These are phyloP conservation scores for Sminthurinus signatus DNA, from an alignment of 1,140 invertebrate genomes.

Conservation along the genomic window DNA sequence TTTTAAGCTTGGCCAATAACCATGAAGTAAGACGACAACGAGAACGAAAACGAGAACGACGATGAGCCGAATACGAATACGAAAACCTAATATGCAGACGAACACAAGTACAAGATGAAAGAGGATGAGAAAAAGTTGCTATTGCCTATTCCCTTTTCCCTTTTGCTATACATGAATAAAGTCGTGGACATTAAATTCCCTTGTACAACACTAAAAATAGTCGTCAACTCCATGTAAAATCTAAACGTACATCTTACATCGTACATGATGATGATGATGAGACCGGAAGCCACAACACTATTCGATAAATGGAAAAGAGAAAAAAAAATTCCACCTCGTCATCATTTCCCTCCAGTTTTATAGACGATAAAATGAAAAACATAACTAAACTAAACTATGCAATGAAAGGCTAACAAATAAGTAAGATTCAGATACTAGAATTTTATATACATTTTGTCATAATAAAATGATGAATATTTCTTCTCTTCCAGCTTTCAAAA, in stretches of 20 bases:
- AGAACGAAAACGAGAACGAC: background rate
- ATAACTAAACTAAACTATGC: background rate
- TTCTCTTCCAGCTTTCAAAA: too few species aligned
- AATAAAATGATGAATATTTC: too few species aligned
- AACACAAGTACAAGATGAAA: constrained; percentile 1
- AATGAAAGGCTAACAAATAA: too few species aligned
- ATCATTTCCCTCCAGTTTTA: constrained; percentile 1
- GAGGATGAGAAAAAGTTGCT: background rate
- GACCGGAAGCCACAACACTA: constrained; percentile 32
- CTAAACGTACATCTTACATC: too few species aligned
- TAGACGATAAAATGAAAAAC: background rate
- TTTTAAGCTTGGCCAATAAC: constrained; percentile 22
- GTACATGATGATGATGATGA: too few species aligned
- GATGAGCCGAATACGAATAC: background rate
- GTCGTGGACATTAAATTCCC: constrained; percentile 23
- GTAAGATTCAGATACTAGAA: too few species aligned
- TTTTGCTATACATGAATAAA: too few species aligned
- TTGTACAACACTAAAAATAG: constrained; percentile 30
- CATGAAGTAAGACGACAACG: constrained; percentile 12
- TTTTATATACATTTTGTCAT: too few species aligned
- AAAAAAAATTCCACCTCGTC: constrained; percentile 18
- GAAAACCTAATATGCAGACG: too few species aligned
- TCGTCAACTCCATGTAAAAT: too few species aligned
- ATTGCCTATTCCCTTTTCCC: too few species aligned
- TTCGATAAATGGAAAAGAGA: constrained; percentile 28